Base-by-base conservation (phyloP, 2,888 invertebrate genomes). In the Sicus ferrugineus region DNA sequence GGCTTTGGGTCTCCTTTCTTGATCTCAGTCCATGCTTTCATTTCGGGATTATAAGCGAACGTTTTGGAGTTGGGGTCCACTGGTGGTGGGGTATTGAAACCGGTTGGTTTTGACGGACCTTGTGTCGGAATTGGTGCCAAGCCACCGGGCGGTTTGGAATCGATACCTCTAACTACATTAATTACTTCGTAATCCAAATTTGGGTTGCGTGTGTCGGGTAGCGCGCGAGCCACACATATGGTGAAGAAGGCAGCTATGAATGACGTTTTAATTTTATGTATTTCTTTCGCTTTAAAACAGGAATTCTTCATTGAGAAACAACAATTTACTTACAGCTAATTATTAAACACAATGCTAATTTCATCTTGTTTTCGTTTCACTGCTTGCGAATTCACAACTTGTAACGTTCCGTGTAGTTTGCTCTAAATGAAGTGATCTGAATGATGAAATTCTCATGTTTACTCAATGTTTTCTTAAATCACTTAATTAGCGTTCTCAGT, bases 151-250 rank as follows among this genome's bases (percentile, higher is more conserved):
- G 81, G 79, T 59, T 76, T 77, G 2, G 68, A 23, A 1, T 34
- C 66, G 11, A 31, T 52, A 6, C 31, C 31, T 2, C 56, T 31
- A 6, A 63, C 71, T 9, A 73, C 75, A 56, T 75, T 77, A n/a
- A 83, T 77, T 28, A 83, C 76, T 70, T 84, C 83, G 70, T 83
- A 84, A 70, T 84, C 83, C 21, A 77, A 76, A 73, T 82, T 81
- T 11, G 82, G 82, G 73, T 82, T 79, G 30, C 73, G 68, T 42
- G 73, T 67, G 19, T 66, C 66, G 28, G 66, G 66, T 30, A 58
- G 30, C n/a, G 56, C 42, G 11, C 46, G 56, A n/a, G 66, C 56
- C 11, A 66, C 26, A 46, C 56, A 66, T 30, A 42, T 42, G 26
- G 28, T 46, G n/a, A 56, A 28, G 42, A 42, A 23, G 7, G 58